These are phyloP conservation scores for Cairina moschata DNA, from an alignment of 2,113 vertebrate genomes.

Conservation along the genomic window DNA sequence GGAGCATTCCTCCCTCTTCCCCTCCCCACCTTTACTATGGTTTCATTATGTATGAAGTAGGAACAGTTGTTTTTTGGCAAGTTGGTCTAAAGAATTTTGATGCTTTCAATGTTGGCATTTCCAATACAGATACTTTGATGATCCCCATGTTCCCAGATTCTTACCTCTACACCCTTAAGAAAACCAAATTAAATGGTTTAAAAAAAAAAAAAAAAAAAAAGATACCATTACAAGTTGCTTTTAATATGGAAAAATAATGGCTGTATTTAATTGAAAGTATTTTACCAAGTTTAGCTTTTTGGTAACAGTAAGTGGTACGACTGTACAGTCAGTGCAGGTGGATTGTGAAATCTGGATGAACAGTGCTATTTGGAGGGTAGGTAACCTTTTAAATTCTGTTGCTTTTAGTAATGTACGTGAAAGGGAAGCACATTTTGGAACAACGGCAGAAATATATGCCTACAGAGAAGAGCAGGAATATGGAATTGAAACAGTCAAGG, in stretches of 20 bases:
- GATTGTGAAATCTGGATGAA: neutral
- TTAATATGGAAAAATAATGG: neutral
- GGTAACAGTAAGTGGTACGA: accelerated
- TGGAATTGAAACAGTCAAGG: constrained; percentile 96
- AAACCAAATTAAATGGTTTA: neutral
- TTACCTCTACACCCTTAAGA: neutral
- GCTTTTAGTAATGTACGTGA: constrained; percentile 81
- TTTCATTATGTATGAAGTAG: neutral
- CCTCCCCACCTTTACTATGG: neutral
- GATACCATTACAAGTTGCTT: neutral
- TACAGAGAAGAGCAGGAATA: constrained; percentile 96
- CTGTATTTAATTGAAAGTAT: neutral
- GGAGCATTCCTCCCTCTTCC: neutral
- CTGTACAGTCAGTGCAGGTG: neutral
- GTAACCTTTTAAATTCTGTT: neutral
- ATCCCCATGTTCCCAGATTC: neutral
- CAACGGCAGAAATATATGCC: constrained; percentile 97
- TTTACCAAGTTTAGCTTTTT: neutral
- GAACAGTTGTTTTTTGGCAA: neutral
- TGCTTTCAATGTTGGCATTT: neutral
- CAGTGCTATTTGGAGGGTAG: neutral
- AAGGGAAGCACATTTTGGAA: constrained; percentile 90
- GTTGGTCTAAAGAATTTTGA: neutral
- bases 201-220: too few relatives aligned
- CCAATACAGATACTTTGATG: neutral